Base-by-base conservation (phyloP, 2,888 invertebrate genomes). In the Tortrix viridana region DNA sequence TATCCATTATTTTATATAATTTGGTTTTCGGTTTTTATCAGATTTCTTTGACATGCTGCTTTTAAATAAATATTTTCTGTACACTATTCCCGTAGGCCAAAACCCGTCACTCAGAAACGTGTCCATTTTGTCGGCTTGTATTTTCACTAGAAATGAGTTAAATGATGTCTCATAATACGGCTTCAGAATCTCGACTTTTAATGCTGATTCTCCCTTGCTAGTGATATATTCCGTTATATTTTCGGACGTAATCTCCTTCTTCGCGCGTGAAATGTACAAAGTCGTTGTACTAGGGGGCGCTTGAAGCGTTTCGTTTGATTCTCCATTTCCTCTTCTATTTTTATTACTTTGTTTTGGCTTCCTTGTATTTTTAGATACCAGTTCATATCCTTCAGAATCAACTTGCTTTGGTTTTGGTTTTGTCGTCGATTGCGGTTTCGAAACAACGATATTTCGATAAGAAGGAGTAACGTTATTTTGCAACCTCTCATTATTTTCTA, bases 61-160 rank as follows among this genome's bases (percentile, higher is more conserved):
- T 44, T n/a, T n/a, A n/a, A n/a, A n/a, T 7, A 44, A 20, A 14
- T 46, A 46, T 16, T 46, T 46, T 46, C 46, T 20, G 22, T 46
- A 46, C 1, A 46, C 46, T 20, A 46, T 46, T 12, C 46, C 46
- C 2, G 1, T 0, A 14, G 46, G 46, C 46, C 46, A 46, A 9
- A 46, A 46, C 1, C 46, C 46, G 5, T 14, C 16, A 46, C 46
- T 46, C 46, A 46, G 1, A 14, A 46, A 46, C 3, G 20, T 14
- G 12, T 46, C 46, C 3, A 46, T 9, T 5, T 22, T 14, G 3
- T 4, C 1, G 1, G 46, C 1, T 1, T 14, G 3, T 2, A 46
- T 22, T 4, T 19, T 46, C 4, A 46, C 46, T 14, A 46, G 22
- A 20, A 46, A 46, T 4, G 46, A 46, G 14, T 46, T 46, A 16